Conservation (phyloP, 2,113 vertebrate species). For the Channa argus region DNA sequence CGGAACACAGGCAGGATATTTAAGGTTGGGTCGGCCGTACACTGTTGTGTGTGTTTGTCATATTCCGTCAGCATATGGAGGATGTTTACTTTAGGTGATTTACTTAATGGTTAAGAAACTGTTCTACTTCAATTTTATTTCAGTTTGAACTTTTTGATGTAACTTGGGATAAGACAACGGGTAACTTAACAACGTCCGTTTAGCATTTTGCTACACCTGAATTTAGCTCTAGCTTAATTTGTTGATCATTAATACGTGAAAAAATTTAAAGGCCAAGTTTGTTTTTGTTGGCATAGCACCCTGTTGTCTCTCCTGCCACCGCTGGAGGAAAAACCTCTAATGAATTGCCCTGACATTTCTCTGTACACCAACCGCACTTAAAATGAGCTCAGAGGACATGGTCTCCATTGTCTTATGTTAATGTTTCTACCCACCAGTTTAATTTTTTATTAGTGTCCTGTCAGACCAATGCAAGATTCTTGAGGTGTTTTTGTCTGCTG, state of each 20-base stretch:
- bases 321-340: conserved; percentile 10
- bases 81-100: conserved; percentile 45
- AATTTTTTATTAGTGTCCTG: background rate
- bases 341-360: background rate
- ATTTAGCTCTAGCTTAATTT: background rate
- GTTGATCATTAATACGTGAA: conserved; percentile 1
- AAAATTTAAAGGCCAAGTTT: background rate
- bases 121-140: background rate
- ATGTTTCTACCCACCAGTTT: background rate
- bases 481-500: too few relatives aligned
- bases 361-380: background rate
- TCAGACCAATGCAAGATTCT: background rate
- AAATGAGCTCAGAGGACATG: conserved; percentile 14
- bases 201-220: background rate
- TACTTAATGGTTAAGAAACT: background rate
- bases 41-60: conserved; percentile 13
- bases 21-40: conserved; percentile 10
- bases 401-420: background rate
- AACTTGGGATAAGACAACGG: background rate
- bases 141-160: background rate
- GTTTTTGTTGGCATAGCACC: conserved; percentile 33
- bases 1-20: conserved; percentile 56
- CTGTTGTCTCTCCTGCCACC: conserved; percentile 13
- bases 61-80: background rate
- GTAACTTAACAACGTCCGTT: too few relatives aligned